These are phyloP conservation scores for Gila orcuttii DNA, from an alignment of 2,113 vertebrate genomes.

Conservation along the genomic window DNA sequence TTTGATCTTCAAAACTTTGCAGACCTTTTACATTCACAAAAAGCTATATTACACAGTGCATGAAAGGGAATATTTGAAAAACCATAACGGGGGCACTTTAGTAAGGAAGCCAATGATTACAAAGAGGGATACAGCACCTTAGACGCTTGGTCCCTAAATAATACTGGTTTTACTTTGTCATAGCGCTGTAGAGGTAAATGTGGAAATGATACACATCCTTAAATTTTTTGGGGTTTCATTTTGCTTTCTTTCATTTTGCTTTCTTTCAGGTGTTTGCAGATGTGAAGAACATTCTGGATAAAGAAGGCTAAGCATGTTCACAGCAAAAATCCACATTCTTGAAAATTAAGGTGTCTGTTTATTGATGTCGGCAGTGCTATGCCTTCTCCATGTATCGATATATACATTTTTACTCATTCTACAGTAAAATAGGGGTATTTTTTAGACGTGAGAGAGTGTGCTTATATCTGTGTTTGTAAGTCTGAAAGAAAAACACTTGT, in stretches of 20 bases:
- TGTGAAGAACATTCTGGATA: conserved; percentile 88
- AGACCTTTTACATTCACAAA: no score
- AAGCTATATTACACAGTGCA: no score
- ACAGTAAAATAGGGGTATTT: conserved; percentile 7
- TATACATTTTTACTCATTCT: conserved; percentile 54
- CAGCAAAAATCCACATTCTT: conserved; percentile 56
- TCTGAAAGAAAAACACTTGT: neutral
- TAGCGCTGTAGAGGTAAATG: neutral
- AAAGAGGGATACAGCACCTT: no score
- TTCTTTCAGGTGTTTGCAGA: conserved; percentile 87
- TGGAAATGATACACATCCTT: neutral
- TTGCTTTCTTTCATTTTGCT: neutral
- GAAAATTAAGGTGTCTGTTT: conserved; percentile 55
- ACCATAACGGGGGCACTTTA: no score
- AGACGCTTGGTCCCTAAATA: no score
- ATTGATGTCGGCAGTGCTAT: conserved; percentile 58
- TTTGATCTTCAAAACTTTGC: no score
- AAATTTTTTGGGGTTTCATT: neutral
- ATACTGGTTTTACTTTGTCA: neutral
- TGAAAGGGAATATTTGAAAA: no score
- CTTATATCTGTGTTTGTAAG: conserved; percentile 26
- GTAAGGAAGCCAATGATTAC: no score
- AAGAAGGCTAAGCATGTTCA: conserved; percentile 76
- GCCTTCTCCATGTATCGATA: conserved; percentile 58
- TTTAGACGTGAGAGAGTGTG: neutral